Evolutionary conservation across 2,797 vertebrate species (phyloP).

Genomic region (Apogon hyalosoma): DNA sequence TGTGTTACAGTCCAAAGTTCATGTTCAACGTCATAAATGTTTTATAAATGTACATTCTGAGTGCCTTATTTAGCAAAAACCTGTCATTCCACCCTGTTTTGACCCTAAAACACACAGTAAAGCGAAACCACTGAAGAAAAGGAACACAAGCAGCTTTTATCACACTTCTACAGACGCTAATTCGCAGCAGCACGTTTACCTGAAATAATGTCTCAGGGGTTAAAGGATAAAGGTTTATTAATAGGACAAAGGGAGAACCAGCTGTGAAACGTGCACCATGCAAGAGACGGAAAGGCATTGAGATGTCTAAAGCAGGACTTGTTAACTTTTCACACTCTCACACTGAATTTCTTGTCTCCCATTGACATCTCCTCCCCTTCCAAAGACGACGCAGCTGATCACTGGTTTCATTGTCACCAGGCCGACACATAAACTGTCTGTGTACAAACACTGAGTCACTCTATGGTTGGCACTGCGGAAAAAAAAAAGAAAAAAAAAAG

Average conservation of each 20-base stretch:
- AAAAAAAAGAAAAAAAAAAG: constrained; percentile 11
- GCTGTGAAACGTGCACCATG: constrained; percentile 9
- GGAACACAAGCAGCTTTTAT: no score
- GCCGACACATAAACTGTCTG: constrained; percentile 51
- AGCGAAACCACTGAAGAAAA: background rate
- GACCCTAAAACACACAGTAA: no score
- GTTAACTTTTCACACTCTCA: constrained; percentile 47
- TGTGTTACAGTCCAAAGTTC: no score
- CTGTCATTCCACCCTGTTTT: no score
- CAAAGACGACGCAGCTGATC: constrained; percentile 59
- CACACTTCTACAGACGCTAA: no score
- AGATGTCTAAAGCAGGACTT: constrained; percentile 25
- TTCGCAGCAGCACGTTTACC: no score
- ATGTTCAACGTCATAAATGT: no score
- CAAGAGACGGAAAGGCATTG: constrained; percentile 7
- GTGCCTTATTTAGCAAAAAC: no score
- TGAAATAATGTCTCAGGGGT: background rate
- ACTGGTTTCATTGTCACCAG: constrained; percentile 65
- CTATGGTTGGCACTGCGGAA: constrained; percentile 13
- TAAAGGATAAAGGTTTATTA: no score
- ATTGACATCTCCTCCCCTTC: constrained; percentile 55
- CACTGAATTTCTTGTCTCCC: constrained; percentile 66
- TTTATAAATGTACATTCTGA: no score
- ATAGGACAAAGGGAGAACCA: constrained; percentile 14
- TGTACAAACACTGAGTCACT: constrained; percentile 65